These are phyloP conservation scores for Mesorhabditis sp. DNA, from an alignment of 2,888 invertebrate species.

Conservation along the genomic window DNA sequence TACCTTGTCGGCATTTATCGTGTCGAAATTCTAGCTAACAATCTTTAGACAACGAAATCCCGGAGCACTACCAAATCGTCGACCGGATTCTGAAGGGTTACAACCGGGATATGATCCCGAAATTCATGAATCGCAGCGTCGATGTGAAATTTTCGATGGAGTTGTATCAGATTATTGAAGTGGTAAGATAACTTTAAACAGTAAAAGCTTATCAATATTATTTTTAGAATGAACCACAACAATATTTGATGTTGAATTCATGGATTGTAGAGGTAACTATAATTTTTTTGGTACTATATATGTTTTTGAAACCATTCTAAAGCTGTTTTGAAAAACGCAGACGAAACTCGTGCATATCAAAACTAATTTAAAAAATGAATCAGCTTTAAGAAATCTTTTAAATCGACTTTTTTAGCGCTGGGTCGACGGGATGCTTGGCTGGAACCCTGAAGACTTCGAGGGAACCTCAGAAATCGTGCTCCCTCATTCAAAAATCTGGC, in stretches of 20 bases:
- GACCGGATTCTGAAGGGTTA: constrained; percentile 22
- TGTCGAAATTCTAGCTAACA: too few species aligned
- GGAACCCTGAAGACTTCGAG: constrained; percentile 25
- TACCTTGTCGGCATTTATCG: too few species aligned
- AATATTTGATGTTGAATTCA: constrained; percentile 30
- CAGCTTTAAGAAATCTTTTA: background rate
- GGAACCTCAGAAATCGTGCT: constrained; percentile 27
- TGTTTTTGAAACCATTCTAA: too few species aligned
- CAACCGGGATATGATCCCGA: constrained; percentile 24
- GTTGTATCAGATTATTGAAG: constrained; percentile 34
- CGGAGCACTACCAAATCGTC: constrained; percentile 23
- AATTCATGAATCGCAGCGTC: constrained; percentile 11
- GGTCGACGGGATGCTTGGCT: constrained; percentile 31
- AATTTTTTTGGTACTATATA: background rate
- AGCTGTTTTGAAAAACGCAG: too few species aligned
- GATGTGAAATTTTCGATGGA: constrained; percentile 25
- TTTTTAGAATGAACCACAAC: constrained; percentile 26
- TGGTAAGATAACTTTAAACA: constrained; percentile 3
- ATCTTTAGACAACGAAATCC: constrained; percentile 11
- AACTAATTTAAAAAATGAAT: too few species aligned
- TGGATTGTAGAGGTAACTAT: constrained; percentile 26
- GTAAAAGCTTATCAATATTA: background rate
- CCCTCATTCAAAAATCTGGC: constrained; percentile 25
- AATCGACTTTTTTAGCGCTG: constrained; percentile 19
- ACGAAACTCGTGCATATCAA: too few species aligned